phyloP scores from a whole-genome alignment of 2,797 vertebrate genomes.

The Dryobates pubescens region DNA sequence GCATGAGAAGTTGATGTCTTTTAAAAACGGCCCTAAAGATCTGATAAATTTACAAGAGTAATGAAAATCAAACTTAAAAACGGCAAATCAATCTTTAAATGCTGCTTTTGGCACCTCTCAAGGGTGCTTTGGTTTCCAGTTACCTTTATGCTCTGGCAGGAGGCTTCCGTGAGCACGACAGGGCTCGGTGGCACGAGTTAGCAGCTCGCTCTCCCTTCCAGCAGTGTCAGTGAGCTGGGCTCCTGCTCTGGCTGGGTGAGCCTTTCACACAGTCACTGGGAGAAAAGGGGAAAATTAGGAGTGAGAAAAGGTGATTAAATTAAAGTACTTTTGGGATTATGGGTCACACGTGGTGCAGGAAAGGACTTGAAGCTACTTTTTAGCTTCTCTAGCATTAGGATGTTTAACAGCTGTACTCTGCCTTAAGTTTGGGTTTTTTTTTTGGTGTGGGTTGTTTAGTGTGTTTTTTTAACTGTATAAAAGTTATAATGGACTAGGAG shows the following conservation, averaged over 20 bases:
- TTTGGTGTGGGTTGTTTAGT: too few species aligned
- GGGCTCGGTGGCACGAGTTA: neutral
- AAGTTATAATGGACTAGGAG: neutral
- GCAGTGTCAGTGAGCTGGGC: neutral
- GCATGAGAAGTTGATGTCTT: neutral
- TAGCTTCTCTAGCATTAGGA: neutral
- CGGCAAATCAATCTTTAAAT: conserved; percentile 28
- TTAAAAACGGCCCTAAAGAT: conserved; percentile 9
- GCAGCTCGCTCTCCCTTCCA: neutral
- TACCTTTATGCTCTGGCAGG: conserved; percentile 7
- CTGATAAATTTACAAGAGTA: conserved; percentile 30
- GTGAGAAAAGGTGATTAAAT: conserved; percentile 38
- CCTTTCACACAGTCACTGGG: neutral
- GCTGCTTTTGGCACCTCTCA: neutral
- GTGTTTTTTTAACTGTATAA: neutral
- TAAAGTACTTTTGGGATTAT: conserved; percentile 30
- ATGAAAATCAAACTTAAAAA: conserved; percentile 41
- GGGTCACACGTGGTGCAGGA: neutral
- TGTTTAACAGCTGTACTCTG: neutral
- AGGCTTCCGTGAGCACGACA: neutral
- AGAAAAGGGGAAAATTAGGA: neutral
- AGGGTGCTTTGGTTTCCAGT: neutral
- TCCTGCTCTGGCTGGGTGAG: neutral
- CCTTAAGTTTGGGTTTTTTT: neutral
- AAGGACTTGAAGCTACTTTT: conserved; percentile 31